Percentiles rank a stretch among this genome's conserved stretches.
phyloP scores from a whole-genome alignment of 2,888 invertebrate genomes.

The Maniola hyperantus region DNA sequence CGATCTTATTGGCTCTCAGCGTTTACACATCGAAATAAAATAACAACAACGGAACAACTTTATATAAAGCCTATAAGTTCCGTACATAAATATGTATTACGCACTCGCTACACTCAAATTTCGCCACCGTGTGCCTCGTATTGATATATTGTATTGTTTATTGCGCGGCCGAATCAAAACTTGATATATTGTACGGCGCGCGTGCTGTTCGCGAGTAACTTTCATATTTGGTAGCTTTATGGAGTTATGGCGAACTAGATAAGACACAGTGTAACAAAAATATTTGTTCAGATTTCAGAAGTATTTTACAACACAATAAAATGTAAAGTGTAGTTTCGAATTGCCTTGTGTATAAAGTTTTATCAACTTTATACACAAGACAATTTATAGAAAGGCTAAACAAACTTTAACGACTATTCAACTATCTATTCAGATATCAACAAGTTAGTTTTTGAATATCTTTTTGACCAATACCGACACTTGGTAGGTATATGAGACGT shows the following conservation, averaged over 20 bases:
- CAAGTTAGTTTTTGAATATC: background rate
- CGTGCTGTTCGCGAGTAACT: constrained; percentile 77
- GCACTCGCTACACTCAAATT: constrained; percentile 80
- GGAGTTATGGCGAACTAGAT: constrained; percentile 60
- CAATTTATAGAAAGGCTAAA: background rate
- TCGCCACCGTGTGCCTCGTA: constrained; percentile 82
- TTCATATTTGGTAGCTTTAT: constrained; percentile 79
- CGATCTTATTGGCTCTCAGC: constrained; percentile 40
- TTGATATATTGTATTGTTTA: constrained; percentile 83
- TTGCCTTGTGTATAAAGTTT: background rate
- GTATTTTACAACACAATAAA: constrained; percentile 13
- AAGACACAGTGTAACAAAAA: constrained; percentile 40
- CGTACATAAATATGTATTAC: constrained; percentile 71
- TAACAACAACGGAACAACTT: constrained; percentile 47
- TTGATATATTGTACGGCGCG: constrained; percentile 79
- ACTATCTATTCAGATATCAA: background rate
- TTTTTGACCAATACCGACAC: too few species aligned
- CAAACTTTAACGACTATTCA: too few species aligned
- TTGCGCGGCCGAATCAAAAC: constrained; percentile 82
- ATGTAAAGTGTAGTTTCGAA: background rate
- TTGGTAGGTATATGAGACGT: too few species aligned
- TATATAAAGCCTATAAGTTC: constrained; percentile 50
- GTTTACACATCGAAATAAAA: constrained; percentile 45
- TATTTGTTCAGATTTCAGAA: constrained; percentile 15
- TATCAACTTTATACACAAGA: background rate